Conservation (phyloP, 2,797 vertebrate species). For the Rhinoraja longicauda region DNA sequence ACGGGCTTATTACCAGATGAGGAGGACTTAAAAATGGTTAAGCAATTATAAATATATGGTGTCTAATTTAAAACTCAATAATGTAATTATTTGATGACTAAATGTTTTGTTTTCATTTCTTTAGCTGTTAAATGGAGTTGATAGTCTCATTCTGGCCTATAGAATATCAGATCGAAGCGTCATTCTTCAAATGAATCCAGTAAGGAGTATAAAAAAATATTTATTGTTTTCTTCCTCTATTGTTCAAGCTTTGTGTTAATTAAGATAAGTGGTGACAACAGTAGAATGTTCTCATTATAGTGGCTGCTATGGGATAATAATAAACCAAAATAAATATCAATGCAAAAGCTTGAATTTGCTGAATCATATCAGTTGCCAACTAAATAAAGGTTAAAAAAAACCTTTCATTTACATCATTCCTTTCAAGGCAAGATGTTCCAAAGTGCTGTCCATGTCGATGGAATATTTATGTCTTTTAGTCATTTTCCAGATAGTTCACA, state of each 20-base stretch:
- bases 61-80: constrained; percentile 1
- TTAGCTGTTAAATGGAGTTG: constrained; percentile 65
- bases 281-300: neutral
- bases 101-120: constrained; percentile 31
- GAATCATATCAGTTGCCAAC: neutral
- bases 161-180: constrained; percentile 67
- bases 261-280: neutral
- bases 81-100: neutral
- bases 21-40: constrained; percentile 69
- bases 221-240: neutral
- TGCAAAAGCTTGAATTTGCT: neutral
- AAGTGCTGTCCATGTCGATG: no score
- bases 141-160: constrained; percentile 66
- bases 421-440: no score
- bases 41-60: constrained; percentile 40
- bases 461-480: no score
- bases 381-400: neutral
- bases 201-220: constrained; percentile 46
- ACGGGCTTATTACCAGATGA: constrained; percentile 66
- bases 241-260: neutral
- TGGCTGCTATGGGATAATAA: neutral
- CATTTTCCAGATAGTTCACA: no score
- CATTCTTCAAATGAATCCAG: constrained; percentile 67
- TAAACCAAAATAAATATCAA: neutral
- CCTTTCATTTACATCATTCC: no score